Evolutionary conservation across 2,797 vertebrate species (phyloP).

Genomic region (Diplodus sargus): DNA sequence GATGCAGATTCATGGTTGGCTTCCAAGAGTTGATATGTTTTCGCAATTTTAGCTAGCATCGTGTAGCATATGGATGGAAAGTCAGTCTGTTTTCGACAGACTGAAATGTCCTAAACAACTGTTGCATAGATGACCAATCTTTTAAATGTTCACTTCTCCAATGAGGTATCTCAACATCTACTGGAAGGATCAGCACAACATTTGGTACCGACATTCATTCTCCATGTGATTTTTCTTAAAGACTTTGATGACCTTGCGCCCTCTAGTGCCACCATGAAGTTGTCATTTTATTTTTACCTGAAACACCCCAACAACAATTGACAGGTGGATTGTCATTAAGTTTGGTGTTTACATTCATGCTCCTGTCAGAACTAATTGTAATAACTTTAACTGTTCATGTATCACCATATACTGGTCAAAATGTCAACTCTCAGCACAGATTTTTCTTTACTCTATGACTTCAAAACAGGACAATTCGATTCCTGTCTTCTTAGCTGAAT

Average conservation of each 20-base stretch:
- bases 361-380: neutral
- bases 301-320: neutral
- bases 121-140: neutral
- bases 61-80: neutral
- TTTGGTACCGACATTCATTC: neutral
- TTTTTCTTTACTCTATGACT: neutral
- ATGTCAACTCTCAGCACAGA: neutral
- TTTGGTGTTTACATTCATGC: neutral
- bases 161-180: neutral
- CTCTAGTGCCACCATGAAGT: neutral
- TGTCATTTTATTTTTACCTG: neutral
- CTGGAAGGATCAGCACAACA: neutral
- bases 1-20: neutral
- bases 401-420: too few species aligned
- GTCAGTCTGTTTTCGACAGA: neutral
- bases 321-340: constrained; percentile 1
- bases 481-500: neutral
- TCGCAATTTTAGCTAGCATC: neutral
- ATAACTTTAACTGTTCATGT: neutral
- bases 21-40: neutral
- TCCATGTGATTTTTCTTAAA: neutral
- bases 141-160: neutral
- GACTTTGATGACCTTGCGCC: neutral
- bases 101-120: neutral
- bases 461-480: neutral